Evolutionary conservation across 1,140 invertebrate species (phyloP), one percentile per base, ranked within the genome.

Genomic region (Saxidomus purpurata): DNA sequence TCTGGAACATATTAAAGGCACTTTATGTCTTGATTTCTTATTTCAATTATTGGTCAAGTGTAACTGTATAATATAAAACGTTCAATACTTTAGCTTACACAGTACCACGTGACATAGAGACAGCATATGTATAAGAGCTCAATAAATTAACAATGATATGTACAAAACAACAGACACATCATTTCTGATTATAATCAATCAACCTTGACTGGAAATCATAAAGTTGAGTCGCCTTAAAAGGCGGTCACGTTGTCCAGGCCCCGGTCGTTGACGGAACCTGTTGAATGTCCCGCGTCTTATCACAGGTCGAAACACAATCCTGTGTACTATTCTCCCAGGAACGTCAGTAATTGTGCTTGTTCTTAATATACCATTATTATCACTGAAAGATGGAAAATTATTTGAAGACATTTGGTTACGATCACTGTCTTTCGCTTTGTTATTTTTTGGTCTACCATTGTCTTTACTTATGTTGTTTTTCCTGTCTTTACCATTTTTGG

Each of bases 141-240:
- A 15, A 43, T 71, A 71, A 71, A 71, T 71, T 71, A 67, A 67
- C 61, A 67, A 38, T 31, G 11, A 38, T 38, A 71, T 71, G 36
- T 38, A 71, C 67, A 71, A 36, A 71, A 40, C 9, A 17, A 71
- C 22, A 28, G 34, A 71, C 13, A 38, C 17, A 34, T 19, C 31
- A 38, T 38, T 19, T 28, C 8, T n/a, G 4, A 28, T 15, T 63
- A 19, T 38, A 6, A 43, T 43, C n/a, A 13, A 71, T 71, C 22
- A 71, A 15, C 67, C 67, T 15, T 36, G 36, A n/a, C 25, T 36
- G 6, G 55, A 22, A 38, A 40, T 28, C 13, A 71, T 19, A 71
- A 71, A 71, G 17, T 71, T 71, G 15, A 71, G 25, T 38, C 67
- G 1, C 38, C 67, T 71, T 3, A 71, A 9, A 3, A 71, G 67